These are phyloP conservation scores for Diadophis punctatus DNA, from an alignment of 2,113 vertebrate genomes.

Conservation along the genomic window DNA sequence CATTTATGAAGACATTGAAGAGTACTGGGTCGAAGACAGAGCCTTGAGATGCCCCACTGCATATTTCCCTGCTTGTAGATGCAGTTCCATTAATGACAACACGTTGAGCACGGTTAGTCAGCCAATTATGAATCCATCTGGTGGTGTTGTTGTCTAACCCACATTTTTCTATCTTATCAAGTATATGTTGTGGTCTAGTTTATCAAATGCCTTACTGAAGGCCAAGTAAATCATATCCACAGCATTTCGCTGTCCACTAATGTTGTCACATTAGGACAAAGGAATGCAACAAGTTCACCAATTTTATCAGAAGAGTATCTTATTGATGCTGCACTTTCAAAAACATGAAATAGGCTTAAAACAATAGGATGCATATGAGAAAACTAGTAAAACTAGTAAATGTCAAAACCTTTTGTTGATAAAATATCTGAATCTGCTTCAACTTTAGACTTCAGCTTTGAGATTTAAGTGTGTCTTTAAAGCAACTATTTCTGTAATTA, in stretches of 20 bases:
- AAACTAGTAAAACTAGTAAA: background rate
- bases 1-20: background rate
- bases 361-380: background rate
- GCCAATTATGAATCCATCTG: background rate
- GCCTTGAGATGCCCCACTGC: background rate
- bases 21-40: background rate
- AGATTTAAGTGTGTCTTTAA: background rate
- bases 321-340: background rate
- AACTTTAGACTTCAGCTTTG: background rate
- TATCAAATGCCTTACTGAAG: background rate
- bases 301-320: background rate
- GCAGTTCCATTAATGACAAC: background rate
- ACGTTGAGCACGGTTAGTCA: background rate
- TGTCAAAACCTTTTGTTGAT: background rate
- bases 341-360: background rate
- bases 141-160: background rate
- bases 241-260: background rate
- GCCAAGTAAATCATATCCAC: background rate
- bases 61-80: background rate
- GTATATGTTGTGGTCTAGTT: background rate
- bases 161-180: background rate
- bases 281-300: background rate
- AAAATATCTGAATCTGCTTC: background rate
- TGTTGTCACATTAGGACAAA: background rate
- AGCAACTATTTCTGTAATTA: background rate